Conservation (phyloP, 1,140 invertebrate genomes). For the Steinernema khuongi region DNA sequence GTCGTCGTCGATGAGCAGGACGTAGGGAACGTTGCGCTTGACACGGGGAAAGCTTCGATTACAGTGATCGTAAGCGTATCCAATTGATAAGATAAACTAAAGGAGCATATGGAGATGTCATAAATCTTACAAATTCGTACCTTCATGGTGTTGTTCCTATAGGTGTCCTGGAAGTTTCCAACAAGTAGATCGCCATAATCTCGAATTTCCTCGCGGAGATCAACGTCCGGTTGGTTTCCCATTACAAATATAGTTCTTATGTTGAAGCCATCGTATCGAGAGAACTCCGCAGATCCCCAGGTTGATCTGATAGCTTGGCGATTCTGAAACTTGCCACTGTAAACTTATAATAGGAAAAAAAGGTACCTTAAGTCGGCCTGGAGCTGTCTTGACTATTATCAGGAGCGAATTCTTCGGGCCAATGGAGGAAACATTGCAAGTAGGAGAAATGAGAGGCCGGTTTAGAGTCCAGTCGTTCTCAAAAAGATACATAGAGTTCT, state of each 20-base stretch:
- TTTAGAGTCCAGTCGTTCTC: constrained; percentile 23
- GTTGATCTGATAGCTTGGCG: constrained; percentile 47
- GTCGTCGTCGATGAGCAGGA: constrained; percentile 53
- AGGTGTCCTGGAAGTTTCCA: constrained; percentile 46
- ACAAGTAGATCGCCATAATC: constrained; percentile 40
- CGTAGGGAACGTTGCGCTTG: constrained; percentile 30
- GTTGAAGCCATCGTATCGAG: constrained; percentile 29
- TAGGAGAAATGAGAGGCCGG: constrained; percentile 26
- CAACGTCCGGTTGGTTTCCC: constrained; percentile 25
- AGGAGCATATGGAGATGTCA: not conserved
- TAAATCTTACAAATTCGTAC: constrained; percentile 8
- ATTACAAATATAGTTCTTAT: constrained; percentile 51
- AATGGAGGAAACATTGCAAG: constrained; percentile 16
- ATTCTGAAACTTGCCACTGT: constrained; percentile 30
- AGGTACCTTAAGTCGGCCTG: constrained; percentile 36
- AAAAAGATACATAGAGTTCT: not conserved
- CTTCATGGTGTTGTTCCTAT: constrained; percentile 52
- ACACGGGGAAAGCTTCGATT: no score
- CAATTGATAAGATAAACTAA: constrained; percentile 42
- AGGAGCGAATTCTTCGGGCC: constrained; percentile 32
- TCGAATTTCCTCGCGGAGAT: constrained; percentile 28
- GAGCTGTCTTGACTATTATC: constrained; percentile 49
- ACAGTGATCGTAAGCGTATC: constrained; percentile 41
- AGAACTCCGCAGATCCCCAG: constrained; percentile 32
- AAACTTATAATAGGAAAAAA: constrained; percentile 24